Base-by-base conservation (phyloP, 2,888 invertebrate genomes). In the Hyposoter didymator region DNA sequence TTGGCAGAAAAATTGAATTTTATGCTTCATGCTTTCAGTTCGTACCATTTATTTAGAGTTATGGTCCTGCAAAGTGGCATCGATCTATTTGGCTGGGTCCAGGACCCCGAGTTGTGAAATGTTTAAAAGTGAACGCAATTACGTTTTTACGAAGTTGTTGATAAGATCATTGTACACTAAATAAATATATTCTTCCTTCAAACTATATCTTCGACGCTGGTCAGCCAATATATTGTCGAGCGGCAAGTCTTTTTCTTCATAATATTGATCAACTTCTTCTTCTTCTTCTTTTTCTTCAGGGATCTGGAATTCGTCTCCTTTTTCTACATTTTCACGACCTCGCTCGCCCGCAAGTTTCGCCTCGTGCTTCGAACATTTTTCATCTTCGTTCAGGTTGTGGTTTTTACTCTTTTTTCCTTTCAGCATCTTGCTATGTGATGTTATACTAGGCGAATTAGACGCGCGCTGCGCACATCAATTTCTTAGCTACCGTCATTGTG, bases 121-220 rank as follows among this genome's bases (percentile, higher is more conserved):
- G 39, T 39, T 10, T 10, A 55, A 55, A 55, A 12, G 2, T 22
- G 14, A 0, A 12, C 19, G 28, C 1, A 84, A 83, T 89, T 89
- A 91, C 91, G 86, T 74, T 17, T 75, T 76, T 4, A 88, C 39
- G 35, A 91, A 87, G 67, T 82, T 59, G 45, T 82, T 19, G n/a
- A 89, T 55, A 22, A 90, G 73, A 22, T 90, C 89, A 35, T 89
- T 90, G 59, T 90, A 91, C 12, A 91, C 47, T 8, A 87, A 75
- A 78, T 83, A 88, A 6, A 89, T 86, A 45, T 89, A 91, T 74
- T 91, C 89, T 45, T 91, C 84, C 64, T 87, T 86, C 1, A 84
- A 35, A 10, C 39, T 89, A 35, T 88, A 90, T 75, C 79, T 84
- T 28, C 88, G 87, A 39, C 87, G 88, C 75, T 88, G 67, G 1